Evolutionary conservation across 2,888 invertebrate genomes (phyloP).

Genomic region (Rutpela maculata): DNA sequence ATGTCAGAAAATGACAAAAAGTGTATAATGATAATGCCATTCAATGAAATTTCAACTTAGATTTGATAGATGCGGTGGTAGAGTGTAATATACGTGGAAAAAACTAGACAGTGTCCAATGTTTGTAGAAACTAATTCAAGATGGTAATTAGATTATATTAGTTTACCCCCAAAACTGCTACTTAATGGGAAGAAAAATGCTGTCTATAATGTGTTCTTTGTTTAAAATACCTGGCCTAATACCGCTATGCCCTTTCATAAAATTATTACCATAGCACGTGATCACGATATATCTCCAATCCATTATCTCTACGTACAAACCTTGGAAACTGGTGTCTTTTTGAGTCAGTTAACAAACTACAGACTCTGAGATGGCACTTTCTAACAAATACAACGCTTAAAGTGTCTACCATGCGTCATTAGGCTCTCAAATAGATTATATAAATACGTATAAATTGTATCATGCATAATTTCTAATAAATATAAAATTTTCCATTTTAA

Average conservation of each 20-base stretch:
- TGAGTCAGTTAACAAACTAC: conserved; percentile 74
- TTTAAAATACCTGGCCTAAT: too few relatives aligned
- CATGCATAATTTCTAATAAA: conserved; percentile 54
- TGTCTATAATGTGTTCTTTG: too few relatives aligned
- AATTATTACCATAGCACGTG: neutral
- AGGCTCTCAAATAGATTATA: conserved; percentile 65
- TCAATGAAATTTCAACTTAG: too few relatives aligned
- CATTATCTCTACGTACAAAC: conserved; percentile 51
- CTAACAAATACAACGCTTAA: conserved; percentile 72
- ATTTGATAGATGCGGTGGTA: too few relatives aligned
- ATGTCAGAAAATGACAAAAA: too few relatives aligned
- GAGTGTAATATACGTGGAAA: too few relatives aligned
- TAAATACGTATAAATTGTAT: conserved; percentile 50
- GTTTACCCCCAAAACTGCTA: too few relatives aligned
- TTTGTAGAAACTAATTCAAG: too few relatives aligned
- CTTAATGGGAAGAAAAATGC: too few relatives aligned
- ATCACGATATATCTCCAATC: conserved; percentile 12
- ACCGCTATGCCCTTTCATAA: neutral
- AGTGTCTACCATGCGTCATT: conserved; percentile 73
- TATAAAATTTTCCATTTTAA: conserved; percentile 45
- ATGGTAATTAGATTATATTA: too few relatives aligned
- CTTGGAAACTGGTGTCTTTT: conserved; percentile 67
- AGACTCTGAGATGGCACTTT: conserved; percentile 72
- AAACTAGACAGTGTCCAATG: too few relatives aligned
- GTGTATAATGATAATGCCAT: too few relatives aligned